Evolutionary conservation across 2,113 vertebrate genomes (phyloP).

Genomic region (Myanophis thanlyinensis): DNA sequence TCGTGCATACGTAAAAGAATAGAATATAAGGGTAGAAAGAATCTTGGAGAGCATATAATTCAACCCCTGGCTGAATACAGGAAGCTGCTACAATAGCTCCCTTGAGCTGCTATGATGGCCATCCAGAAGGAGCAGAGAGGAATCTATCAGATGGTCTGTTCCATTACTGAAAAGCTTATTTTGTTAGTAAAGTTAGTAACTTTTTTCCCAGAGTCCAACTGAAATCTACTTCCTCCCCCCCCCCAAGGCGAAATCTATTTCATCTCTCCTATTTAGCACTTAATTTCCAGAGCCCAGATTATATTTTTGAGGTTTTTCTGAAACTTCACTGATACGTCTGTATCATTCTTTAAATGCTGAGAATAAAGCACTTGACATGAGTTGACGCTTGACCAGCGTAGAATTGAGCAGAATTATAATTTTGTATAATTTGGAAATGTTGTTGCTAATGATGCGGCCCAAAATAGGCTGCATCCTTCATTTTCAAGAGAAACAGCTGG

Average conservation of each 20-base stretch:
- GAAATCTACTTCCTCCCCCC: neutral
- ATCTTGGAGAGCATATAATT: neutral
- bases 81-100: neutral
- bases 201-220: neutral
- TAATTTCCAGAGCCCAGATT: neutral
- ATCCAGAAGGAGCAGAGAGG: neutral
- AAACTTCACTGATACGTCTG: neutral
- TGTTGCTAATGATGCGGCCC: neutral
- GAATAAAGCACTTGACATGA: neutral
- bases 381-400: neutral
- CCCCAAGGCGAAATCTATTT: neutral
- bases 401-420: neutral
- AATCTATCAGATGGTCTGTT: neutral
- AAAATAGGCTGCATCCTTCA: neutral
- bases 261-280: neutral
- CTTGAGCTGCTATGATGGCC: neutral
- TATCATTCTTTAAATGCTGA: neutral
- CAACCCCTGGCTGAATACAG: neutral
- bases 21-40: neutral
- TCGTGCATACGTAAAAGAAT: neutral
- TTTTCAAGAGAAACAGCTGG: neutral
- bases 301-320: neutral
- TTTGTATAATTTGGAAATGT: neutral
- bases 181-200: neutral
- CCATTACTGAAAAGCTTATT: neutral